A percentile compares a stretch with the other conserved stretches of the same genome.
phyloP scores from a whole-genome alignment of 2,113 vertebrate species.

The Prinia subflava region DNA sequence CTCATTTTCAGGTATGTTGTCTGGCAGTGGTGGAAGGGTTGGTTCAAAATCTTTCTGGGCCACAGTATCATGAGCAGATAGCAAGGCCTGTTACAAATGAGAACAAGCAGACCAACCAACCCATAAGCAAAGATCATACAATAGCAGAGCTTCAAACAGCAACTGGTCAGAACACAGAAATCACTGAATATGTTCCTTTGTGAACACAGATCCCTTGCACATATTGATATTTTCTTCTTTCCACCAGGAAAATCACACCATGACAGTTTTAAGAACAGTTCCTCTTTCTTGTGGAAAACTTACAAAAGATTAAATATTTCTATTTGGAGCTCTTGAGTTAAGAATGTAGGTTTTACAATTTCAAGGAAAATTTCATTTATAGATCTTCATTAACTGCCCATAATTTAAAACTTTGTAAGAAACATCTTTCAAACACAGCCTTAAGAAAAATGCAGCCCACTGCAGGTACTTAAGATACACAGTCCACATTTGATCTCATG shows the following conservation, averaged over 20 bases:
- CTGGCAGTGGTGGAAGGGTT: conserved; percentile 85
- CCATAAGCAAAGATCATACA: background rate
- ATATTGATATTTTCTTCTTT: background rate
- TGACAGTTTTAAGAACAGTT: background rate
- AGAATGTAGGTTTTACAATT: background rate
- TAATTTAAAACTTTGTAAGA: background rate
- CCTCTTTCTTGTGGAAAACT: background rate
- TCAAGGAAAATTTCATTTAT: background rate
- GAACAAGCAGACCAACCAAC: background rate
- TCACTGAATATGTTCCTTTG: background rate
- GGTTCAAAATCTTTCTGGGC: conserved; percentile 93
- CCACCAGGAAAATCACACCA: background rate
- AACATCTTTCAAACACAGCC: background rate
- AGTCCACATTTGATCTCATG: background rate
- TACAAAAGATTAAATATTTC: background rate
- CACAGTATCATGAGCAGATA: conserved; percentile 89
- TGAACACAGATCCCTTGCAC: background rate
- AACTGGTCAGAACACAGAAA: background rate
- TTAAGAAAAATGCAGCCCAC: background rate
- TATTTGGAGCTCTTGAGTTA: background rate
- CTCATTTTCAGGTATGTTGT: conserved; percentile 86
- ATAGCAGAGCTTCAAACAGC: background rate
- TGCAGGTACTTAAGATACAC: background rate
- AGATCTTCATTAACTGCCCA: background rate
- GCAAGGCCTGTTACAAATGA: conserved; percentile 79